phyloP scores from a whole-genome alignment of 2,888 invertebrate genomes.

The Helobdella robusta region DNA sequence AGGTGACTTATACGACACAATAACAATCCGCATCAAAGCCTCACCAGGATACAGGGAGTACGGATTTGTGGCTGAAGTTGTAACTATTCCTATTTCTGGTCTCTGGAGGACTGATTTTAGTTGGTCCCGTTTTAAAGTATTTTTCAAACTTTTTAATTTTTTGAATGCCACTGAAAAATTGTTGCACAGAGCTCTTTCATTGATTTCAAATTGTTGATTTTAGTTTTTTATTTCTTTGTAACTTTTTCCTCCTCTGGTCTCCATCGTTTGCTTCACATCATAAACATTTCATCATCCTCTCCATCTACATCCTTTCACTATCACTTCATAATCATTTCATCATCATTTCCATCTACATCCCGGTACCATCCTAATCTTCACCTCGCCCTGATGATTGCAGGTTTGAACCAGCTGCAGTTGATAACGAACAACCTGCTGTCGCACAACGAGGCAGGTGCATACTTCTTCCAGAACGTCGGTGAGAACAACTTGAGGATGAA shows the following conservation, averaged over 20 bases:
- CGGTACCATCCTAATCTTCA: no score
- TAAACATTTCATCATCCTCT: no score
- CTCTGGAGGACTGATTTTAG: constrained; percentile 42
- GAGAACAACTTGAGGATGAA: constrained; percentile 75
- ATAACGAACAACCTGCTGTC: constrained; percentile 71
- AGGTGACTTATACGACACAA: constrained; percentile 34
- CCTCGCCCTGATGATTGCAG: constrained; percentile 52
- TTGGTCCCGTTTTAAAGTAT: constrained; percentile 31
- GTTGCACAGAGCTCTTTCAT: no score
- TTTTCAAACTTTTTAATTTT: no score
- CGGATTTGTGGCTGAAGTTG: constrained; percentile 93
- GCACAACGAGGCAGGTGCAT: constrained; percentile 74
- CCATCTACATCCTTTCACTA: no score
- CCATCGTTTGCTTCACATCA: neutral
- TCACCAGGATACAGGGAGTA: constrained; percentile 81
- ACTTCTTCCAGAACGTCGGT: constrained; percentile 79
- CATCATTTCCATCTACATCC: no score
- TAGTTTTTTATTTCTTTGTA: neutral
- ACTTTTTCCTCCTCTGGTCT: neutral
- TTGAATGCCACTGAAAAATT: no score
- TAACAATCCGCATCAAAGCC: constrained; percentile 82
- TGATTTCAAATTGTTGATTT: neutral
- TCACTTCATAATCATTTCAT: no score
- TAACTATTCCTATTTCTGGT: constrained; percentile 65
- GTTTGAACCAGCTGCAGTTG: constrained; percentile 81